Conservation (phyloP, 2,888 invertebrate species). For the Ectemnius cavifrons region DNA sequence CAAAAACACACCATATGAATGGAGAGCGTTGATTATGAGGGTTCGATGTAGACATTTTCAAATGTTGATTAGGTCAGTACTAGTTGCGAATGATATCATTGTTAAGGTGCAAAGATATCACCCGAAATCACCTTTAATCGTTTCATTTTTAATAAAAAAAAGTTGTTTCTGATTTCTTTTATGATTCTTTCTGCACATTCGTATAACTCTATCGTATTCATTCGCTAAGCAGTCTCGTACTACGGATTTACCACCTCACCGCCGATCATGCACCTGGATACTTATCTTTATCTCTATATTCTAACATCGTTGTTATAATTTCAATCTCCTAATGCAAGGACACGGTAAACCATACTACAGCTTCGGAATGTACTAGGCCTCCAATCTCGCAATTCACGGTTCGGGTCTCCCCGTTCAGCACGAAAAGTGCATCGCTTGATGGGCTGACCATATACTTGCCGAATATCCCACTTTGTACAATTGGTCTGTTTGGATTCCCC, state of each 20-base stretch:
- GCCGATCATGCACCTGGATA: slow-evolving; percentile 3
- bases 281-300: slow-evolving; percentile 17
- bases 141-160: slow-evolving; percentile 7
- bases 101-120: slow-evolving; percentile 15
- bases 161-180: slow-evolving; percentile 1
- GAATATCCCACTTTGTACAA: slow-evolving; percentile 85
- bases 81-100: slow-evolving; percentile 39
- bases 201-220: slow-evolving; percentile 8
- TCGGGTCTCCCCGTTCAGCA: slow-evolving; percentile 85
- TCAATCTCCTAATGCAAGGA: slow-evolving; percentile 79
- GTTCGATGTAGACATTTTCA: slow-evolving; percentile 14
- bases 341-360: slow-evolving; percentile 83
- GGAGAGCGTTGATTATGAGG: slow-evolving; percentile 17
- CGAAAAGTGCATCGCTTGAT: slow-evolving; percentile 84
- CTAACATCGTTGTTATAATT: slow-evolving; percentile 33
- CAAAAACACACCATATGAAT: slow-evolving; percentile 40
- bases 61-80: slow-evolving; percentile 33
- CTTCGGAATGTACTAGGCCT: slow-evolving; percentile 83
- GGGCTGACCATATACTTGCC: slow-evolving; percentile 87
- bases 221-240: not conserved
- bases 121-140: slow-evolving; percentile 7
- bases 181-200: slow-evolving; percentile 4
- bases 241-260: slow-evolving; percentile 4
- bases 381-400: slow-evolving; percentile 88
- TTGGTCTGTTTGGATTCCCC: slow-evolving; percentile 84